Conservation (phyloP, 1,140 invertebrate genomes). For the Drosophila bocki region DNA sequence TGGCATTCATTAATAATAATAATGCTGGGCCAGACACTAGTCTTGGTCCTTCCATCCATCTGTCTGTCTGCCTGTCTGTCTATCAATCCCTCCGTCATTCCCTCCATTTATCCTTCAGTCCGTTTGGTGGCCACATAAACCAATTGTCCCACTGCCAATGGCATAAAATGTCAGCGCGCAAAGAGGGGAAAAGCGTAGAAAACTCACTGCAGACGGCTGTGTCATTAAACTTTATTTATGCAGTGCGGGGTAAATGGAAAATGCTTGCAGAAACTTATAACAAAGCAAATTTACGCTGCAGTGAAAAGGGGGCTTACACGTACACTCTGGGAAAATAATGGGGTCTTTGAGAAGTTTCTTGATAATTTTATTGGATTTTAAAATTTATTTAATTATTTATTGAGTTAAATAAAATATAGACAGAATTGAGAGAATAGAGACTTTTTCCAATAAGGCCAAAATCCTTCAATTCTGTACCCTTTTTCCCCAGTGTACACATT, state of each 20-base stretch:
- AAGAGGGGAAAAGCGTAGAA: neutral
- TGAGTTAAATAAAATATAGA: neutral
- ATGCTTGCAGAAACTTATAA: slow-evolving; percentile 75
- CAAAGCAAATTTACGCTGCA: slow-evolving; percentile 72
- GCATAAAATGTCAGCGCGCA: slow-evolving; percentile 41
- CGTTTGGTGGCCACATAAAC: slow-evolving; percentile 40
- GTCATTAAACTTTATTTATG: slow-evolving; percentile 83
- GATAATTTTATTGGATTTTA: no score
- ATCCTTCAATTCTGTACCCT: no score
- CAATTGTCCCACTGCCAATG: slow-evolving; percentile 61
- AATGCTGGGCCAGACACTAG: slow-evolving; percentile 62
- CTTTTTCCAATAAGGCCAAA: no score
- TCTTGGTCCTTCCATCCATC: neutral
- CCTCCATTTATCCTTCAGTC: slow-evolving; percentile 10
- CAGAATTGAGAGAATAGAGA: no score
- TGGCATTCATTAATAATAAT: slow-evolving; percentile 82
- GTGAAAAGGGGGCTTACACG: slow-evolving; percentile 4
- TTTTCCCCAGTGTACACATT: slow-evolving; percentile 14
- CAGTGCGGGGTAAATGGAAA: slow-evolving; percentile 73
- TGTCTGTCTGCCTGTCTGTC: slow-evolving; percentile 14
- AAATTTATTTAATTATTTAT: neutral
- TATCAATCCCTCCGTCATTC: slow-evolving; percentile 12
- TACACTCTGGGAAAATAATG: slow-evolving; percentile 16
- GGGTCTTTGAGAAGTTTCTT: neutral
- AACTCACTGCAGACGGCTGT: slow-evolving; percentile 56